Conservation (phyloP, 2,113 vertebrate genomes). For the Taurulus bubalis region DNA sequence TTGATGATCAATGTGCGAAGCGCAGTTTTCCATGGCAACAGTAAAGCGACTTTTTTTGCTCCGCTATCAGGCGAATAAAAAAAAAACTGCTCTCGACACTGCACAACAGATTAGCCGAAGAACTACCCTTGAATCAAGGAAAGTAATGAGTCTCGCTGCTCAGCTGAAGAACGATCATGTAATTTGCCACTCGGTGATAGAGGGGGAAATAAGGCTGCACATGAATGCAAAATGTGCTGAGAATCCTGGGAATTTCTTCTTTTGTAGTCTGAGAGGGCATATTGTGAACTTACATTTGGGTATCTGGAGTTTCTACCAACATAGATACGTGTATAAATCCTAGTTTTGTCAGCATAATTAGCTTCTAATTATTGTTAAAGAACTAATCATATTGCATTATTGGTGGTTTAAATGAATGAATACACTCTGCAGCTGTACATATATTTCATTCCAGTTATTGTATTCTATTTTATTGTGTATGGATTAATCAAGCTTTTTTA, state of each 20-base stretch:
- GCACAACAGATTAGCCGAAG: constrained; percentile 56
- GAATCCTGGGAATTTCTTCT: constrained; percentile 11
- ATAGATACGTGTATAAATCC: background rate
- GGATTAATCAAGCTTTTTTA: constrained; percentile 5
- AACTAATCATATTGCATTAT: background rate
- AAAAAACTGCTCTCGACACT: constrained; percentile 48
- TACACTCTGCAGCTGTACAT: too few relatives aligned
- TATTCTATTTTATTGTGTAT: too few relatives aligned
- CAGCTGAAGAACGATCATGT: constrained; percentile 50
- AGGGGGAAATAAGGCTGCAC: constrained; percentile 30
- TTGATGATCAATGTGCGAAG: constrained; percentile 35
- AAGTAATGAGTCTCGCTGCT: constrained; percentile 50
- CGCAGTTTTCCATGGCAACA: constrained; percentile 55
- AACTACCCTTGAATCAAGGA: constrained; percentile 54
- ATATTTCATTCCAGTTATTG: too few relatives aligned
- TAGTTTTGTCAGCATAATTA: background rate
- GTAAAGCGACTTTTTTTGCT: constrained; percentile 19
- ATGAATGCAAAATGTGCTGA: constrained; percentile 34
- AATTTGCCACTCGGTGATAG: constrained; percentile 39
- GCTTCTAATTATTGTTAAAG: background rate
- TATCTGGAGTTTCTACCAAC: background rate
- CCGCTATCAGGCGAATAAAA: constrained; percentile 21
- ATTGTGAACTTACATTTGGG: background rate
- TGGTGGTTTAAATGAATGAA: too few relatives aligned
- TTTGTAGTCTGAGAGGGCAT: background rate